Percentiles rank a stretch among this genome's conserved stretches.
These are phyloP conservation scores for Lomographa bimaculata DNA, from an alignment of 2,888 invertebrate species.

Conservation along the genomic window DNA sequence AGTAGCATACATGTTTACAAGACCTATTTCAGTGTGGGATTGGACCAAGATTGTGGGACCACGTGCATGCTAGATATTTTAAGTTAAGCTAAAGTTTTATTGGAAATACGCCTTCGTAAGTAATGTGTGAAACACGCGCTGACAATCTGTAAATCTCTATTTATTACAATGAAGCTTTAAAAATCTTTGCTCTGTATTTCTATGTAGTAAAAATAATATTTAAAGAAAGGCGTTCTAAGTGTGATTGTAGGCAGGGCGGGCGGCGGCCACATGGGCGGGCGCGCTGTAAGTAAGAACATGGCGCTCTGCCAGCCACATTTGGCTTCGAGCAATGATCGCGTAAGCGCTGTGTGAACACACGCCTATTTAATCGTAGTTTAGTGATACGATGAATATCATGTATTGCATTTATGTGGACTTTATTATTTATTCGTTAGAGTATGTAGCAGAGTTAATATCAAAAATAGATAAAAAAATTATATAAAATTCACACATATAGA, in stretches of 20 bases:
- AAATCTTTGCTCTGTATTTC: too few species aligned
- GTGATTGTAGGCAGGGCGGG: constrained; percentile 11
- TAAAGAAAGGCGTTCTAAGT: constrained; percentile 11
- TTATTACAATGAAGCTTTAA: too few species aligned
- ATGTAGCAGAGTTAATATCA: too few species aligned
- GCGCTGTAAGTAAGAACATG: constrained; percentile 25
- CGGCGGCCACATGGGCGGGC: constrained; percentile 20
- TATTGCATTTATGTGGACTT: constrained; percentile 8
- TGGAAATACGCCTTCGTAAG: too few species aligned
- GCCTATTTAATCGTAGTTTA: constrained; percentile 31
- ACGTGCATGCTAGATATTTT: background rate
- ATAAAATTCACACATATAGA: too few species aligned
- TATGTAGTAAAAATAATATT: constrained; percentile 1
- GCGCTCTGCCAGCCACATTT: constrained; percentile 36
- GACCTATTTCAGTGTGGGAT: constrained; percentile 1
- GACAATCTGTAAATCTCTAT: too few species aligned
- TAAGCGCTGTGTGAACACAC: constrained; percentile 35
- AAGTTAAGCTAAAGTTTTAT: too few species aligned
- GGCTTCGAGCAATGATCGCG: constrained; percentile 33
- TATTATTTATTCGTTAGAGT: constrained; percentile 19
- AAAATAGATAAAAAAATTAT: too few species aligned
- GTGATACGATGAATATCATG: constrained; percentile 23
- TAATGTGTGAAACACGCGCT: too few species aligned
- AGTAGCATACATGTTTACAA: constrained; percentile 3
- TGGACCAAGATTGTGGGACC: background rate